Conservation (phyloP, 1,140 invertebrate genomes). For the Agraylea sexmaculata region DNA sequence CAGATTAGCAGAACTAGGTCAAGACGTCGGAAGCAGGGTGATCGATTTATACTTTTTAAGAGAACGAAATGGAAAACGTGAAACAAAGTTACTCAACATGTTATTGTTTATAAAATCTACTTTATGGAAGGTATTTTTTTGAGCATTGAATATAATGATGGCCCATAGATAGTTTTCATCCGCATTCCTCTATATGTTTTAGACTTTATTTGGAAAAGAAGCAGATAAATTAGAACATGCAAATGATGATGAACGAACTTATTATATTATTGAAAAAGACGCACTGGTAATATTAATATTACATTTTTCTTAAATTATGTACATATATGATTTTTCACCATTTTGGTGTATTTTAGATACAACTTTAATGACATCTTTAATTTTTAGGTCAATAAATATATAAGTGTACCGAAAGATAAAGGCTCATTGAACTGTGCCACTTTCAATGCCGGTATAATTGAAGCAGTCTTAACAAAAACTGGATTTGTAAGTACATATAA, state of each 20-base stretch:
- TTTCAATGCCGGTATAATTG: slow-evolving; percentile 95
- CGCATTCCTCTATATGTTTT: slow-evolving; percentile 25
- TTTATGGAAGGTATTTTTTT: slow-evolving; percentile 76
- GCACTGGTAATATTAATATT: slow-evolving; percentile 54
- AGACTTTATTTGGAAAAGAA: slow-evolving; percentile 93
- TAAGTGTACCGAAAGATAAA: slow-evolving; percentile 97
- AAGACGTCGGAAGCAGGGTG: slow-evolving; percentile 86
- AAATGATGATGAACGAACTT: slow-evolving; percentile 94
- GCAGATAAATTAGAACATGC: slow-evolving; percentile 97
- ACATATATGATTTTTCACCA: too few species aligned
- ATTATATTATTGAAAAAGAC: slow-evolving; percentile 98
- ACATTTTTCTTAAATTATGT: not conserved
- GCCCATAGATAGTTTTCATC: slow-evolving; percentile 5
- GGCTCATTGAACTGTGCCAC: slow-evolving; percentile 95
- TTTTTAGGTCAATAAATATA: slow-evolving; percentile 71
- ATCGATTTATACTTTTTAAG: slow-evolving; percentile 89
- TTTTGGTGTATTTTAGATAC: too few species aligned
- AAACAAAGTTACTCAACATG: slow-evolving; percentile 92
- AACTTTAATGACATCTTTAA: too few species aligned
- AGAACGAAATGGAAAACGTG: slow-evolving; percentile 87
- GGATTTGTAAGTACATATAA: slow-evolving; percentile 76
- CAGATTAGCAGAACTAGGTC: slow-evolving; percentile 85
- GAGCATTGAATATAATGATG: not conserved
- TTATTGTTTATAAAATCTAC: slow-evolving; percentile 92
- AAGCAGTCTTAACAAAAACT: slow-evolving; percentile 86